Percentiles rank a stretch among this genome's conserved stretches.
Conservation (phyloP, 2,797 vertebrate genomes). For the Tympanoctomys barrerae region DNA sequence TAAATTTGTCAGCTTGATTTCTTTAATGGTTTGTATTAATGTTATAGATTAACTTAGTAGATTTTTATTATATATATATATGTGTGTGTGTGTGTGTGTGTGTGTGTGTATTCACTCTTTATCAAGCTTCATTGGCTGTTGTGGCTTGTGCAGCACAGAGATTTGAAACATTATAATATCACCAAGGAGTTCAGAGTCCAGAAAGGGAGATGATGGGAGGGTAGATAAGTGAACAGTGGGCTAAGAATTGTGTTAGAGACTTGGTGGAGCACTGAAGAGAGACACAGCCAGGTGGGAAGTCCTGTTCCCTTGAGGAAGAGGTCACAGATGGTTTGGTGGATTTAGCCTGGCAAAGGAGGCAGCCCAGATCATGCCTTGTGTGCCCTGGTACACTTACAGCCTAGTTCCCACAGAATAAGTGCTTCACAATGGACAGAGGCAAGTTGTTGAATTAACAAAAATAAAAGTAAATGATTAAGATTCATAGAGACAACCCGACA, state of each 20-base stretch:
- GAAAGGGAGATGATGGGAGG: background rate
- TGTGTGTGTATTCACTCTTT: background rate
- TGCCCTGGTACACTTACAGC: too few relatives aligned
- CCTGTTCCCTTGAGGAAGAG: background rate
- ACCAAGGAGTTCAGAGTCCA: background rate
- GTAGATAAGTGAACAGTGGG: background rate
- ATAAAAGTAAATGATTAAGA: conserved; percentile 16
- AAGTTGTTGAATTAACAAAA: background rate
- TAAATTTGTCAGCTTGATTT: background rate
- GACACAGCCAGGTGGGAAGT: background rate
- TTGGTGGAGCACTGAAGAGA: background rate
- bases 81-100: background rate
- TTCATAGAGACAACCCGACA: background rate
- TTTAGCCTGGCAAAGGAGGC: background rate
- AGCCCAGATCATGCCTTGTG: background rate
- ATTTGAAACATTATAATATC: background rate
- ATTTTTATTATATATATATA: background rate
- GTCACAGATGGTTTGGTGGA: background rate
- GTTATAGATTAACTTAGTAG: background rate
- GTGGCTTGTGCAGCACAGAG: background rate
- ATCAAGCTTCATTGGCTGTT: background rate
- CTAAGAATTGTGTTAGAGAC: background rate
- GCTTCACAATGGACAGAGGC: background rate
- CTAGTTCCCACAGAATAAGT: background rate
- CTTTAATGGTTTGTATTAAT: background rate